A percentile compares a stretch with the other conserved stretches of the same genome.
Conservation (phyloP, 2,113 vertebrate genomes). For the Capricornis sumatraensis region DNA sequence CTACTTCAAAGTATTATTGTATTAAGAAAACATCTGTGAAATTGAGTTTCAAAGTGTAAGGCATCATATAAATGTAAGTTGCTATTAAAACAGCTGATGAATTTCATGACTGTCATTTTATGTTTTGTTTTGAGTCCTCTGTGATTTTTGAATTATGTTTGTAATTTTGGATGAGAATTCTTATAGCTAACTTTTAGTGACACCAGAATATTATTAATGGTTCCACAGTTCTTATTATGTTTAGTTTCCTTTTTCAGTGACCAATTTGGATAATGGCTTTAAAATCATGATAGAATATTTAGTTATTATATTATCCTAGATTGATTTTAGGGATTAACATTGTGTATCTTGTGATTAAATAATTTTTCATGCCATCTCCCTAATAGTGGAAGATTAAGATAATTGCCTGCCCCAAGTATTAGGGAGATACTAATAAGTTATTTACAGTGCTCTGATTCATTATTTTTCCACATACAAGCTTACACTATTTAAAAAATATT, state of each 20-base stretch:
- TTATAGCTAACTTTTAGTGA: constrained; percentile 43
- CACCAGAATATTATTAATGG: constrained; percentile 32
- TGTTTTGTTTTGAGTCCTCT: constrained; percentile 30
- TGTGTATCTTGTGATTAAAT: constrained; percentile 40
- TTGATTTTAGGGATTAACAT: constrained; percentile 51
- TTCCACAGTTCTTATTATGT: constrained; percentile 30
- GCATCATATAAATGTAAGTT: constrained; percentile 9
- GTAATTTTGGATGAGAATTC: constrained; percentile 41
- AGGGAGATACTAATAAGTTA: constrained; percentile 38
- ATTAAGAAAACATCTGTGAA: constrained; percentile 47
- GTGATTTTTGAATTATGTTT: constrained; percentile 45
- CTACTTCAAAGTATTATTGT: constrained; percentile 45
- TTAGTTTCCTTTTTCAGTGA: constrained; percentile 32
- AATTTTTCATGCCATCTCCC: constrained; percentile 36
- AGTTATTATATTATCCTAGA: constrained; percentile 8
- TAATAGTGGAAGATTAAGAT: constrained; percentile 33
- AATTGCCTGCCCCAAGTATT: constrained; percentile 23
- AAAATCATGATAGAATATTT: constrained; percentile 46
- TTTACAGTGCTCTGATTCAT: constrained; percentile 22
- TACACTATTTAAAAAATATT: background rate
- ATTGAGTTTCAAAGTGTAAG: constrained; percentile 34
- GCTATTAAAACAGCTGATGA: constrained; percentile 30
- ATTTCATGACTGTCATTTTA: constrained; percentile 47
- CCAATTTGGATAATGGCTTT: constrained; percentile 51
- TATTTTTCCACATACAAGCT: background rate